Evolutionary conservation across 2,888 invertebrate genomes (phyloP).

Genomic region (Caradrina kadenii): DNA sequence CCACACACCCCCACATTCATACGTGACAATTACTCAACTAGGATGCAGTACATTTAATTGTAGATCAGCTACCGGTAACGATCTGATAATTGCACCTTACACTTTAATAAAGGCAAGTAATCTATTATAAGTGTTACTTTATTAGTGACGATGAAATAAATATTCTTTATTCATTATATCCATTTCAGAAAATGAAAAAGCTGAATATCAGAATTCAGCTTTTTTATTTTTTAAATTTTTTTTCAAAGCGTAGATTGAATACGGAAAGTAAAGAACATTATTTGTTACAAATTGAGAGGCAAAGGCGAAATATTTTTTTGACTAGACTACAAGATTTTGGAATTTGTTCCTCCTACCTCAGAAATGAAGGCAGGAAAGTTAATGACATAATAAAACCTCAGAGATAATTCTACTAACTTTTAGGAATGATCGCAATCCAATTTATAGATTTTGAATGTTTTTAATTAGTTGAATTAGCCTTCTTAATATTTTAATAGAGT

Average conservation of each 20-base stretch:
- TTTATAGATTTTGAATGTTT: background rate
- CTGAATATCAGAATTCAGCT: too few relatives aligned
- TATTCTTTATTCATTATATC: background rate
- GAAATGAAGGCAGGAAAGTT: background rate
- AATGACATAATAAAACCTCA: background rate
- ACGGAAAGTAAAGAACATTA: too few relatives aligned
- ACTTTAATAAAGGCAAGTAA: constrained; percentile 15
- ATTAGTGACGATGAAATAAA: background rate
- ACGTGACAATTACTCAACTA: constrained; percentile 52
- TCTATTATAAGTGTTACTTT: background rate
- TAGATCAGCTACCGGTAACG: constrained; percentile 58
- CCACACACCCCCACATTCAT: constrained; percentile 61
- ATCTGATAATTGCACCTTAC: constrained; percentile 60
- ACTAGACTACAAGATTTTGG: too few relatives aligned
- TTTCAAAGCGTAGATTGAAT: background rate
- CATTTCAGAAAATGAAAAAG: background rate
- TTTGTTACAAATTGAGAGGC: too few relatives aligned
- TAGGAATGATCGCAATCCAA: too few relatives aligned
- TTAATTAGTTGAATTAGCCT: too few relatives aligned
- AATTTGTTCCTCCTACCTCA: background rate
- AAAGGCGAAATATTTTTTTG: too few relatives aligned
- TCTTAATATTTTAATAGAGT: too few relatives aligned
- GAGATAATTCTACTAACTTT: too few relatives aligned
- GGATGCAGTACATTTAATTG: constrained; percentile 64
- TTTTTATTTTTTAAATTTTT: too few relatives aligned